A percentile compares a stretch with the other conserved stretches of the same genome.
These are phyloP conservation scores for Hippocampus comes DNA, from an alignment of 2,113 vertebrate genomes.

Conservation along the genomic window DNA sequence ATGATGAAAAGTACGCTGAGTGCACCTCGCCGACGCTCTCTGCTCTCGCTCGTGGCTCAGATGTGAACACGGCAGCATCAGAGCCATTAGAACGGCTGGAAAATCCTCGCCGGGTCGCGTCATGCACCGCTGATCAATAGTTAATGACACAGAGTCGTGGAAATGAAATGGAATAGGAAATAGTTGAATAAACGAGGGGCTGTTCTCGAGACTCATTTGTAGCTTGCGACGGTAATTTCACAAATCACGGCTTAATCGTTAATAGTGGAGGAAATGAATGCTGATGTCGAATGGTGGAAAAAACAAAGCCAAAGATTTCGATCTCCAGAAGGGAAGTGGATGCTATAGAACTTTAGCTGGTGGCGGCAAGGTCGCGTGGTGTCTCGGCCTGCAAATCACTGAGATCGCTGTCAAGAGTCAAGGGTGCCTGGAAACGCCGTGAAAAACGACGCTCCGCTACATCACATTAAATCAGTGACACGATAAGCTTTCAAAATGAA, in stretches of 20 bases:
- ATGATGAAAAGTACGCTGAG: slow-evolving; percentile 34
- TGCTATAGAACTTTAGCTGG: neutral
- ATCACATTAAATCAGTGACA: neutral
- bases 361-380: neutral
- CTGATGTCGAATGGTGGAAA: slow-evolving; percentile 2
- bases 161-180: neutral
- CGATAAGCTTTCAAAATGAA: neutral
- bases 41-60: neutral
- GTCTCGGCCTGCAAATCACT: neutral
- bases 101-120: neutral
- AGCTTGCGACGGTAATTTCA: slow-evolving; percentile 25
- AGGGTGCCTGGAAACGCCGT: neutral
- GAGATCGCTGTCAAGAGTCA: neutral
- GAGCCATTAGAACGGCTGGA: neutral
- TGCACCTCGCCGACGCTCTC: slow-evolving; percentile 2
- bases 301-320: neutral
- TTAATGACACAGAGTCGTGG: neutral
- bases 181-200: slow-evolving; percentile 10
- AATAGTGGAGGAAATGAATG: slow-evolving; percentile 29
- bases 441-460: neutral
- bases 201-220: slow-evolving; percentile 14
- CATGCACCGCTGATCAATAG: slow-evolving; percentile 1
- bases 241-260: slow-evolving; percentile 38
- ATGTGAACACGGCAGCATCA: slow-evolving; percentile 1
- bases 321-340: no score